phyloP scores from a whole-genome alignment of 2,888 invertebrate species.

The Phanerotoma sp. region DNA sequence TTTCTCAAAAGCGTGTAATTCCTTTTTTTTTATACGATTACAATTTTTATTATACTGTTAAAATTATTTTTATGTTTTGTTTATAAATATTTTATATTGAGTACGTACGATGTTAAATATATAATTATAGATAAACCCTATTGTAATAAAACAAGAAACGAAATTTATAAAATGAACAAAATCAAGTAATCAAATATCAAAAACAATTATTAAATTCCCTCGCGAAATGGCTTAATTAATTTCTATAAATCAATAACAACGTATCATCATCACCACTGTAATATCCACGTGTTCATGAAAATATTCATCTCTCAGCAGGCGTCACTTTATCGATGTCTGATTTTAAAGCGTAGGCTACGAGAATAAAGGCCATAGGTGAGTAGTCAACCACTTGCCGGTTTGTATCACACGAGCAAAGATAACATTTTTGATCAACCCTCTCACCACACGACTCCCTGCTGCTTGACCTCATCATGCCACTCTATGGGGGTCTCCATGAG shows the following conservation, averaged over 20 bases:
- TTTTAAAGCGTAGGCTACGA: constrained; percentile 11
- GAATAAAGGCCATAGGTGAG: constrained; percentile 10
- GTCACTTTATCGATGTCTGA: constrained; percentile 48
- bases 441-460: constrained; percentile 45
- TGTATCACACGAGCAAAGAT: constrained; percentile 48
- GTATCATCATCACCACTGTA: constrained; percentile 30
- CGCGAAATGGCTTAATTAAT: not conserved
- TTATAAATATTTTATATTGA: no score
- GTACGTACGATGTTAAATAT: no score
- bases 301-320: constrained; percentile 50
- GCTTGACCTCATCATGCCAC: constrained; percentile 56
- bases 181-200: no score
- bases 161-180: no score
- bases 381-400: constrained; percentile 30
- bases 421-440: constrained; percentile 51
- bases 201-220: constrained; percentile 6
- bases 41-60: no score
- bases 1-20: no score
- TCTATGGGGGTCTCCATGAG: constrained; percentile 55
- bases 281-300: constrained; percentile 49
- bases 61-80: no score
- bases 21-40: no score
- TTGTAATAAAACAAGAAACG: no score
- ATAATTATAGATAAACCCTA: no score
- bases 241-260: not conserved